Percentiles rank a stretch among this genome's conserved stretches.
phyloP scores from a whole-genome alignment of 2,797 vertebrate species.

The Squalus acanthias region DNA sequence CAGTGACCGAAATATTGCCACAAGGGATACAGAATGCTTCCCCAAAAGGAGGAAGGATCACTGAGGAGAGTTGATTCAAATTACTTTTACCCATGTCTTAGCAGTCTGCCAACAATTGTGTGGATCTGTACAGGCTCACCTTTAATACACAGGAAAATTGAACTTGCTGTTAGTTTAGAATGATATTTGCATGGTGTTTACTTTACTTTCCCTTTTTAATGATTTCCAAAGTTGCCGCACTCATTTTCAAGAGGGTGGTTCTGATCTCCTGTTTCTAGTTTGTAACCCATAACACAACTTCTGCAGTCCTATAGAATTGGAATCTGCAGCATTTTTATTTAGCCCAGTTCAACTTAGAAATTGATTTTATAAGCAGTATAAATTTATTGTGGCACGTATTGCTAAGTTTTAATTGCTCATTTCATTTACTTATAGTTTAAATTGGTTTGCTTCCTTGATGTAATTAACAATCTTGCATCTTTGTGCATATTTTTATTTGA shows the following conservation, averaged over 20 bases:
- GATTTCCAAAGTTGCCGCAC: background rate
- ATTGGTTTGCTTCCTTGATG: background rate
- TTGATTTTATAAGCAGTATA: background rate
- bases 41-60: background rate
- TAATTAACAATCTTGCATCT: background rate
- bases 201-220: background rate
- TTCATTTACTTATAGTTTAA: background rate
- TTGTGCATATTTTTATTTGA: background rate
- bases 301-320: background rate
- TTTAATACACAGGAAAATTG: background rate
- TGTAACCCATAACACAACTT: background rate
- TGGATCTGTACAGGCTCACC: background rate
- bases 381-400: background rate
- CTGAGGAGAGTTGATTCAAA: background rate
- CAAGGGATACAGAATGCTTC: background rate
- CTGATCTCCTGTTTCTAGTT: background rate
- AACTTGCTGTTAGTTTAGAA: background rate
- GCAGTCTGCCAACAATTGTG: background rate
- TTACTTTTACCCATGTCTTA: background rate
- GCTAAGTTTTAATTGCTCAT: background rate
- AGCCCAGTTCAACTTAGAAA: background rate
- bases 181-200: background rate
- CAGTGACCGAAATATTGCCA: background rate
- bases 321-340: background rate
- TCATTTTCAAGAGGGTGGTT: background rate